Percentiles rank a stretch among this genome's conserved stretches.
Evolutionary conservation across 2,888 invertebrate species (phyloP).

Genomic region (Rhimphoctona megacephalus): DNA sequence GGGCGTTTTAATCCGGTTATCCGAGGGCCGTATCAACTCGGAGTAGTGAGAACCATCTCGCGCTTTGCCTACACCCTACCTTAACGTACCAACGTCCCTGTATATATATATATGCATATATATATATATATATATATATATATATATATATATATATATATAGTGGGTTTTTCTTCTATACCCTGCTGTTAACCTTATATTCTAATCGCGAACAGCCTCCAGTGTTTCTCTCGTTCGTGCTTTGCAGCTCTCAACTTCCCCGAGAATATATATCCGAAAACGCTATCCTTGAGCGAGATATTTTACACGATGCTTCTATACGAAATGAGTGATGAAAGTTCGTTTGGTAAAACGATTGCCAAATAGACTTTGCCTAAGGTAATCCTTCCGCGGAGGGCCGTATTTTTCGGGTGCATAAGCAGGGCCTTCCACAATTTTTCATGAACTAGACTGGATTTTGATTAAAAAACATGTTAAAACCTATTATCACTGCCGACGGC

Average conservation of each 20-base stretch:
- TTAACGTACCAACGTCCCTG: conserved; percentile 23
- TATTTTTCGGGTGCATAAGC: background rate
- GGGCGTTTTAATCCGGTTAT: conserved; percentile 73
- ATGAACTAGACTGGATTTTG: background rate
- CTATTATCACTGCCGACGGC: background rate
- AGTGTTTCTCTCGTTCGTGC: conserved; percentile 56
- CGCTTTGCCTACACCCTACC: conserved; percentile 40
- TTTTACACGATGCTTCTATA: background rate
- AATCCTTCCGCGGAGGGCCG: background rate
- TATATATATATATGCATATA: conserved; percentile 2
- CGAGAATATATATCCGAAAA: conserved; percentile 9
- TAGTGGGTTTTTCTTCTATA: conserved; percentile 32
- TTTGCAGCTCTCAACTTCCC: conserved; percentile 23
- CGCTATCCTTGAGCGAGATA: conserved; percentile 6
- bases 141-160: conserved; percentile 1
- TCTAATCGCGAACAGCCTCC: conserved; percentile 68
- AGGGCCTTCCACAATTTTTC: background rate
- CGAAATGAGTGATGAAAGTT: conserved; percentile 30
- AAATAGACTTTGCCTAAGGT: conserved; percentile 8
- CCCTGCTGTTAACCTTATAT: conserved; percentile 68
- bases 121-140: background rate
- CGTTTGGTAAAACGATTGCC: conserved; percentile 40
- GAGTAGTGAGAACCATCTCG: conserved; percentile 53
- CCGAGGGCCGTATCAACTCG: conserved; percentile 69
- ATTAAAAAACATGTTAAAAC: background rate